These are phyloP conservation scores for Dexiosoma caninum DNA, from an alignment of 2,888 invertebrate genomes.

Conservation along the genomic window DNA sequence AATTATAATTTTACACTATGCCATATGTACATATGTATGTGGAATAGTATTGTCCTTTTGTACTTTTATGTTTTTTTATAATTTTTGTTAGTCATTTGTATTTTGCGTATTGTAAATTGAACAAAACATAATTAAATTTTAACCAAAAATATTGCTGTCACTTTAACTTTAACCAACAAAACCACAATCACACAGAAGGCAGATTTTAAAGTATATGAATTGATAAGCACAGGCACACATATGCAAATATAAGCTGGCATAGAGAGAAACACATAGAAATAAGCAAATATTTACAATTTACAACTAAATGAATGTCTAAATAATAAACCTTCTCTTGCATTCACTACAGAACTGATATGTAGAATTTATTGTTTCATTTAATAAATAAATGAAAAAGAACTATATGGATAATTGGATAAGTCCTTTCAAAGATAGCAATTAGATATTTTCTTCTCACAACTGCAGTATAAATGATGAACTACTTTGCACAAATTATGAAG, in stretches of 20 bases:
- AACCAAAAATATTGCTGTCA: conserved; percentile 64
- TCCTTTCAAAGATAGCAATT: background rate
- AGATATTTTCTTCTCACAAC: background rate
- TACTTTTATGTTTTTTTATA: background rate
- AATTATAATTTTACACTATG: background rate
- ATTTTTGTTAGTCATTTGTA: background rate
- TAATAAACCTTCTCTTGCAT: conserved; percentile 24
- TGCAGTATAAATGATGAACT: no score
- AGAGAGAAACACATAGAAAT: background rate
- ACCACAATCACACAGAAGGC: conserved; percentile 62
- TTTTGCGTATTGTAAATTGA: conserved; percentile 26
- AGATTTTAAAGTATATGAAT: conserved; percentile 46
- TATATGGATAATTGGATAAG: background rate
- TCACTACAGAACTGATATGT: conserved; percentile 4
- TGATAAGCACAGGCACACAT: background rate
- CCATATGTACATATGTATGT: background rate
- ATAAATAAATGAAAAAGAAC: background rate
- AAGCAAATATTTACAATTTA: conserved; percentile 35
- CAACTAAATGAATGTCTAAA: conserved; percentile 48
- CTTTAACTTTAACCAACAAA: conserved; percentile 62
- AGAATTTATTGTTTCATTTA: background rate
- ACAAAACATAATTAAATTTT: conserved; percentile 64
- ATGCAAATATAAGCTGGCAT: background rate
- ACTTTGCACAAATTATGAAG: no score
- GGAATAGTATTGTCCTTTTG: background rate